Base-by-base conservation (phyloP, 2,888 invertebrate species). In the Agelastica alni region DNA sequence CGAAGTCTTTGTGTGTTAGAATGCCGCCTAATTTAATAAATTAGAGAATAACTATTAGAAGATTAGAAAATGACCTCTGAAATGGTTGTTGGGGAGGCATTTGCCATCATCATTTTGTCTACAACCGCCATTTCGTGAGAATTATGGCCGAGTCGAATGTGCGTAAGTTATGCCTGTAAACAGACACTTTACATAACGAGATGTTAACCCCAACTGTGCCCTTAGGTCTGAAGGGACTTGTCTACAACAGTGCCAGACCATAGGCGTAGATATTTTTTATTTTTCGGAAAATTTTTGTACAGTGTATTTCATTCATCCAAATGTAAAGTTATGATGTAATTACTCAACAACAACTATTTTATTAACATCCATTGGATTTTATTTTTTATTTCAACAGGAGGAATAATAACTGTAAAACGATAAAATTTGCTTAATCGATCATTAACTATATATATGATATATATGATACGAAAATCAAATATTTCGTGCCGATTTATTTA, bases 141-240 rank as follows among this genome's bases (percentile, higher is more conserved):
- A 68, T 74, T 74, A 74, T 72, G 72, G 70, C 65, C 68, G 68
- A 69, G 69, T 63, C 70, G 57, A 67, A 68, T 71, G 71, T 68
- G 70, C 71, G 68, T 74, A 73, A 75, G 72, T 75, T 76, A 75
- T 75, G 71, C 71, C 72, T 68, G 73, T 75, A 75, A 75, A 76
- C 75, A 75, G 73, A 73, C 75, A 75, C 75, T 76, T 75, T 75
- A 72, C 72, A 75, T 76, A 76, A 76, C 76, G 73, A 76, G 76
- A 75, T 75, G 73, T 69, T 73, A 72, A 73, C 73, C 74, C 73
- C 70, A 65, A 71, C 71, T 67, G 69, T 64, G 68, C 62, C 67
- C 66, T 62, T 55, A 55, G 61, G 59, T 58, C 62, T 49, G 16
- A 32, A 32, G 41, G 49, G 49, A 49, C 31, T 22, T 32, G 32